phyloP scores from a whole-genome alignment of 1,140 invertebrate genomes.

The Sinella curviseta region DNA sequence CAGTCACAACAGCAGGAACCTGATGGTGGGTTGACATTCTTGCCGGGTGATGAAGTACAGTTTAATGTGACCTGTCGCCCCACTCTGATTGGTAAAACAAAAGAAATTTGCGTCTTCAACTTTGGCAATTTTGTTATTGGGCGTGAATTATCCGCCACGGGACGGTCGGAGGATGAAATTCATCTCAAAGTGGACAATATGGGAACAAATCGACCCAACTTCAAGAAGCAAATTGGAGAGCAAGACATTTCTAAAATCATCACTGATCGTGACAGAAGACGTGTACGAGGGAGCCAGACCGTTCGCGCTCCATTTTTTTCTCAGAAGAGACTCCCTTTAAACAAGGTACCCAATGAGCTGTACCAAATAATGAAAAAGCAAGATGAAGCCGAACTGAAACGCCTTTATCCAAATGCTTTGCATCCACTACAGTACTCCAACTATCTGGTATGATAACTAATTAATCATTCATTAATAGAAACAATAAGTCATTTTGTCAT shows the following conservation, averaged over 20 bases:
- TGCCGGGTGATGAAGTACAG: slow-evolving; percentile 51
- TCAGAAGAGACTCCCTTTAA: slow-evolving; percentile 50
- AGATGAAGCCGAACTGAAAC: slow-evolving; percentile 46
- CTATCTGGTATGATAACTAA: not conserved
- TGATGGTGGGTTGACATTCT: slow-evolving; percentile 45
- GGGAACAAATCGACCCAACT: slow-evolving; percentile 39
- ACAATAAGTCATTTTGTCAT: not conserved
- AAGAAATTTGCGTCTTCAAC: slow-evolving; percentile 62
- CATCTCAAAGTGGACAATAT: slow-evolving; percentile 52
- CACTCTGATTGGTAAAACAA: slow-evolving; percentile 61
- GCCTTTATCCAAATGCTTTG: slow-evolving; percentile 45
- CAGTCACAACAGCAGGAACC: not conserved
- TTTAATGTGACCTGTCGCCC: slow-evolving; percentile 58
- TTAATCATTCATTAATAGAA: not conserved
- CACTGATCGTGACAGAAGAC: slow-evolving; percentile 59
- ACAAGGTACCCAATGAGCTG: slow-evolving; percentile 51
- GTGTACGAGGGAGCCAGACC: slow-evolving; percentile 21
- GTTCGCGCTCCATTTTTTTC: slow-evolving; percentile 44
- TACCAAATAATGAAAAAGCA: slow-evolving; percentile 46
- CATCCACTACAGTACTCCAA: not conserved
- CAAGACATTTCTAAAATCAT: slow-evolving; percentile 54
- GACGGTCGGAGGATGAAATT: slow-evolving; percentile 47
- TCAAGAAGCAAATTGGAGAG: slow-evolving; percentile 34
- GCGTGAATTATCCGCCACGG: slow-evolving; percentile 58
- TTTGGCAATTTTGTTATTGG: slow-evolving; percentile 63